Base-by-base conservation (phyloP, 2,797 vertebrate species). In the Toxotes lorentzi region DNA sequence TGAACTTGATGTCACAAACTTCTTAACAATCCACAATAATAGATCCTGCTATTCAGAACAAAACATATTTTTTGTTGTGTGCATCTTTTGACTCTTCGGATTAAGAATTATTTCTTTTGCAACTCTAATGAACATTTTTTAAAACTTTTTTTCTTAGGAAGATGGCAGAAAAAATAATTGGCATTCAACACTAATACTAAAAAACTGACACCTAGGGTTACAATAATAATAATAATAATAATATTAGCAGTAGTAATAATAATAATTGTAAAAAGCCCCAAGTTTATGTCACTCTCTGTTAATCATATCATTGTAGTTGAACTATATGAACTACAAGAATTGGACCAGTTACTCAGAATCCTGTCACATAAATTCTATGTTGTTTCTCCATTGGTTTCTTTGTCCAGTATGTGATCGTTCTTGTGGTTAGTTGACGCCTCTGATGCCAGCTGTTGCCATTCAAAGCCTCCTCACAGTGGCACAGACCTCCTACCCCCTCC, bases 31-130 rank as follows among this genome's bases (percentile, higher is more conserved):
- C 66, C 86, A 92, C 83, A 88, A 93, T 95, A 97, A 96, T 97
- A 98, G 97, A 98, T 97, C 97, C 97, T 99, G 97, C 97, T 98
- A 96, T 99, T 98, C 96, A 95, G 95, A 95, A 94, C 80, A 78
- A 87, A 90, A 85, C 76, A 76, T 73, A 84, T 71, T 89, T 92
- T 41, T 41, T 35, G 94, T 90, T 89, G 93, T 94, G 94, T 94
- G 94, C 94, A 93, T 91, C 84, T 88, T 93, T 91, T 82, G 69
- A 86, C 66, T 84, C 72, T 56, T 59, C 80, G 74, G 51, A 63
- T 78, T 72, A 59, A 83, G 19, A 72, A 73, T 40, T 3, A 61
- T 70, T 81, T 66, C 4, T 87, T 86, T 85, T 85, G 56, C 8
- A 60, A 63, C 47, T 60, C 19, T 61, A 59, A 73, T 54, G 9